Evolutionary conservation across 1,140 invertebrate genomes (phyloP).

Genomic region (Drosophila nigromelanica): DNA sequence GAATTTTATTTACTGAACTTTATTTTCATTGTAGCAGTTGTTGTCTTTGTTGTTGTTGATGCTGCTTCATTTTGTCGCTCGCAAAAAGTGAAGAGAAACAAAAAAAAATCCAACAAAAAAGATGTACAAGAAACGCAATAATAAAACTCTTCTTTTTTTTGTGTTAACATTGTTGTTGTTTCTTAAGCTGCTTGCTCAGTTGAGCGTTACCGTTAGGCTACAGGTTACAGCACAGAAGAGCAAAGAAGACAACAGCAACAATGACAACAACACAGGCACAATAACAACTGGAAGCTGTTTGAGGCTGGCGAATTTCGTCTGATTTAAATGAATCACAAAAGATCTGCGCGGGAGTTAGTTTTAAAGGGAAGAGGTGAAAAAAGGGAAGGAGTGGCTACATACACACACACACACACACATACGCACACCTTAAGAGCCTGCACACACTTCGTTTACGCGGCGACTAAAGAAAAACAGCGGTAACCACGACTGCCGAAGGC

Average conservation of each 20-base stretch:
- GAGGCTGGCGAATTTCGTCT: slow-evolving; percentile 40
- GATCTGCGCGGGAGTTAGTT: slow-evolving; percentile 29
- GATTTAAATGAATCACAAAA: slow-evolving; percentile 48
- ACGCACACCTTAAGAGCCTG: slow-evolving; percentile 27
- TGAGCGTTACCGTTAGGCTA: slow-evolving; percentile 72
- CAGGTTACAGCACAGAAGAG: slow-evolving; percentile 58
- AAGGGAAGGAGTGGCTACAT: neutral
- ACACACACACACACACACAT: slow-evolving; percentile 3
- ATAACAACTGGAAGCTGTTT: slow-evolving; percentile 36
- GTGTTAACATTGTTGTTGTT: slow-evolving; percentile 35
- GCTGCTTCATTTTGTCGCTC: slow-evolving; percentile 44
- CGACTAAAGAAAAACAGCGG: slow-evolving; percentile 23
- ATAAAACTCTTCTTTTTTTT: slow-evolving; percentile 48
- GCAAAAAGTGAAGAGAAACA: slow-evolving; percentile 6
- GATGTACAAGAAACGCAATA: slow-evolving; percentile 16
- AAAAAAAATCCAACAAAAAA: neutral
- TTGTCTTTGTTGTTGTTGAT: slow-evolving; percentile 23
- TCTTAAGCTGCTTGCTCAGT: slow-evolving; percentile 47
- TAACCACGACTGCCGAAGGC: slow-evolving; percentile 13
- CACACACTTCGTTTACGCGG: slow-evolving; percentile 21
- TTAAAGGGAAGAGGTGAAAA: neutral
- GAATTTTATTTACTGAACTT: slow-evolving; percentile 64
- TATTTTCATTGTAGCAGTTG: neutral
- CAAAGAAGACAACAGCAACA: slow-evolving; percentile 13
- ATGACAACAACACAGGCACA: slow-evolving; percentile 38